Conservation (phyloP, 2,113 vertebrate species). For the Origma solitaria region DNA sequence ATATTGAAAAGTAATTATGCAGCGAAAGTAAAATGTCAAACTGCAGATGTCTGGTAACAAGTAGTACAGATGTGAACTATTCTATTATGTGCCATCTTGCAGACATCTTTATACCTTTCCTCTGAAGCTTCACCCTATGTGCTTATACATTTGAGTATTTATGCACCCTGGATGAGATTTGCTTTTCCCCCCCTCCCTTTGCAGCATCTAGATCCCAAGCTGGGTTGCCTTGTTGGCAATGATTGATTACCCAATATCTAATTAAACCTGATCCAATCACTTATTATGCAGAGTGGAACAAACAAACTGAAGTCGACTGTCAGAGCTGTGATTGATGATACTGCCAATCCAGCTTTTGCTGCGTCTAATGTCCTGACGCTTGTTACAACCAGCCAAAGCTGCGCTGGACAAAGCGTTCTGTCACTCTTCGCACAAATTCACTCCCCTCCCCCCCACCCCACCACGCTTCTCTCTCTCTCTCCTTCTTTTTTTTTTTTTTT, state of each 20-base stretch:
- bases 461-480: neutral
- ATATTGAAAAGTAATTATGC: slow-evolving; percentile 77
- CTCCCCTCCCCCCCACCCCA: neutral
- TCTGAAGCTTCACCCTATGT: slow-evolving; percentile 69
- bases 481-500: slow-evolving; percentile 9
- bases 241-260: slow-evolving; percentile 99
- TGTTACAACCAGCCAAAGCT: slow-evolving; percentile 97
- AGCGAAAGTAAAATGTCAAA: slow-evolving; percentile 72
- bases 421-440: slow-evolving; percentile 83
- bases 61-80: slow-evolving; percentile 62
- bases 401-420: slow-evolving; percentile 88
- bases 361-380: slow-evolving; percentile 92
- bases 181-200: slow-evolving; percentile 68
- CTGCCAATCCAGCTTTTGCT: slow-evolving; percentile 93
- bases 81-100: slow-evolving; percentile 42
- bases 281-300: slow-evolving; percentile 99
- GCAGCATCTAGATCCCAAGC: slow-evolving; percentile 76
- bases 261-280: slow-evolving; percentile 99
- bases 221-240: slow-evolving; percentile 97
- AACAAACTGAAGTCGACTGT: slow-evolving; percentile 99
- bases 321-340: slow-evolving; percentile 96
- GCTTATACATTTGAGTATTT: slow-evolving; percentile 64
- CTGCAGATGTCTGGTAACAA: slow-evolving; percentile 61
- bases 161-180: slow-evolving; percentile 69
- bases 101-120: slow-evolving; percentile 65